Percentiles rank a stretch among this genome's conserved stretches.
phyloP scores from a whole-genome alignment of 2,888 invertebrate genomes.

The Drosophila subsilvestris region DNA sequence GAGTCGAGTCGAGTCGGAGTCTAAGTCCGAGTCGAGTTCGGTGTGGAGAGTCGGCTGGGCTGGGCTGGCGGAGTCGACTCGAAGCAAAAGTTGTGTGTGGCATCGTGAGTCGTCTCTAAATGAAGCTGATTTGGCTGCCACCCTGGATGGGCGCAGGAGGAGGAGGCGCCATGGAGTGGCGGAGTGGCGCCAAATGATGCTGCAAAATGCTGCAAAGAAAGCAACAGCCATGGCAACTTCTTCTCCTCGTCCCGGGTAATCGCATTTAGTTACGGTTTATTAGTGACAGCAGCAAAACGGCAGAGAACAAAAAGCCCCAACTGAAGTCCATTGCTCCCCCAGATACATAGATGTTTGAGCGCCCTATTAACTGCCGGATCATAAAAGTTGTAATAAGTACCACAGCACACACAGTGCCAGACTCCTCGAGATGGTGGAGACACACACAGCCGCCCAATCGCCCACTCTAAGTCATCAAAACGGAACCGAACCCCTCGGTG shows the following conservation, averaged over 20 bases:
- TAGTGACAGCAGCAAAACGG: conserved; percentile 28
- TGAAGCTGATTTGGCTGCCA: conserved; percentile 35
- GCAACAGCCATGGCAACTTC: conserved; percentile 12
- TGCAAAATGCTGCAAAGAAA: conserved; percentile 48
- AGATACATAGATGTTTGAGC: conserved; percentile 36
- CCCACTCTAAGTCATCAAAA: not conserved
- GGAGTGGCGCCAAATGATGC: conserved; percentile 54
- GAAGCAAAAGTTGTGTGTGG: conserved; percentile 40
- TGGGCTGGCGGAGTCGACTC: conserved; percentile 7
- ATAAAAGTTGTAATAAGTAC: conserved; percentile 46
- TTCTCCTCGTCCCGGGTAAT: conserved; percentile 26
- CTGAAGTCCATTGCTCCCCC: conserved; percentile 10
- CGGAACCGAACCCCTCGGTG: not conserved
- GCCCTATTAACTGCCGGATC: conserved; percentile 51
- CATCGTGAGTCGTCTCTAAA: conserved; percentile 44
- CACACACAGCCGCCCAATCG: not conserved
- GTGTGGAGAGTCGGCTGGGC: not conserved
- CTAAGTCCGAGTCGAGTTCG: not conserved
- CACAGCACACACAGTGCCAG: conserved; percentile 31
- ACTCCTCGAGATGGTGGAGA: not conserved
- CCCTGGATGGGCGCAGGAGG: too few relatives aligned
- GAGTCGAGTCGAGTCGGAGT: conserved; percentile 45
- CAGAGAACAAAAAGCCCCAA: conserved; percentile 28
- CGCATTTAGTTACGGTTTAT: conserved; percentile 64
- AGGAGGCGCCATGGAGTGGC: not conserved